Evolutionary conservation across 1,140 invertebrate species (phyloP), one percentile per base, ranked within the genome.

Genomic region (Dermatophagoides farinae): DNA sequence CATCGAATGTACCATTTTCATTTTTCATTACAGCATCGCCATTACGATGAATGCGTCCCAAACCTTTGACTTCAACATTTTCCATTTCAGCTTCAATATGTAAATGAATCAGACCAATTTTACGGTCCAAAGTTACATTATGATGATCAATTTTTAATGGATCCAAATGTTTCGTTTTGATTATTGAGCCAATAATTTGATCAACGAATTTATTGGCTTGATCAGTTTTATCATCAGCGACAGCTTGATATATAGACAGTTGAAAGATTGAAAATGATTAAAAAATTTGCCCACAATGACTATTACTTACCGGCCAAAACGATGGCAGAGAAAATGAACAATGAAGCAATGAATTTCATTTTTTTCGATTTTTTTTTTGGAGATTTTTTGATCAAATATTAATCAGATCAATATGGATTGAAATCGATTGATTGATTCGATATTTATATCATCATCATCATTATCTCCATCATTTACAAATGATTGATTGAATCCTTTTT

Each of bases 141-240:
- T 49, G 43, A 16, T 49, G 10, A 16, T 10, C 16, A 39, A 60
- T 31, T 12, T 50, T 20, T 14, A 60, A 49, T 31, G 58, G 58
- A 25, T 60, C 58, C 5, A 60, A 60, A 18, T 22, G n/a, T 14
- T 60, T 47, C 37, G 47, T 2, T 12, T 51, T 50, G 11, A 22
- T 60, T n/a, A 60, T n/a, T 38, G 46, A 43, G 50, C 6, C 25
- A 16, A 60, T 18, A 37, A 60, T n/a, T 41, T 60, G 58, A 25
- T 60, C 58, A 23, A 60, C 58, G 14, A 60, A 25, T 41, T 47
- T 8, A 37, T 60, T 60, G 2, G 58, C 44, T 6, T 50, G 31
- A 4, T 31, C 31, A 31, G 31, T 50, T 11, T 25, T 44, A 60
- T 55, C 41, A 23, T 38, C 31, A 39, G 51, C n/a, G 41, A 37